Evolutionary conservation across 2,113 vertebrate genomes (phyloP), one percentile per base, ranked within the genome.

Genomic region (Scolopax mira): DNA sequence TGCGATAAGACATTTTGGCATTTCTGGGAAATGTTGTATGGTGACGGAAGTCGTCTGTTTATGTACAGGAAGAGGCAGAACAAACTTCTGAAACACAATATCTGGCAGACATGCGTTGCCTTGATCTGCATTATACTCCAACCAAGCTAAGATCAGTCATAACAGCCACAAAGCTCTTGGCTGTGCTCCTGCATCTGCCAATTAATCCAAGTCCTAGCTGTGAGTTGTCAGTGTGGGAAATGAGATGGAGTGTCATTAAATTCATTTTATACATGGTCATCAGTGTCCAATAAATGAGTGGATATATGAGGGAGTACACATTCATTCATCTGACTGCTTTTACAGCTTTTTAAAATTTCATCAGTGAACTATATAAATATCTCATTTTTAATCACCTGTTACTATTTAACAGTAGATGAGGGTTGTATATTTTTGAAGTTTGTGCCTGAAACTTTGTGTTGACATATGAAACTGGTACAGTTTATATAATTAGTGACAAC

Each of bases 1-100:
- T 71, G 94, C 10, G 67, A 82, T 96, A 95, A 96, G 79, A 62
- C 79, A 89, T 77, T 94, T 79, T 74, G 89, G 73, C 44, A 61
- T 61, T 95, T 88, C 94, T 93, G 89, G 64, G 91, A 95, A 96
- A 95, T 2, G 28, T 24, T 86, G 42, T 31, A 41, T 74, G 75
- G 75, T 1, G 27, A 86, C 9, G 73, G 74, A 95, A 96, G n/a
- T 44, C 21, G 1, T 35, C 54, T 89, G 84, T 93, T 92, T 89
- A 54, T 79, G 74, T 46, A 61, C 93, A 95, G 91, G 91, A 95
- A 96, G 89, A 91, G 85, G 85, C 71, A 94, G 93, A 96, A 94
- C 84, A 95, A 90, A 87, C 84, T 94, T 51, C 86, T 90, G 80
- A 39, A 75, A 89, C 70, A 96, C 94, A 96, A 93, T 94, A 89